Evolutionary conservation across 2,797 vertebrate genomes (phyloP), one percentile per base, ranked within the genome.

Genomic region (Acanthiza pusilla): DNA sequence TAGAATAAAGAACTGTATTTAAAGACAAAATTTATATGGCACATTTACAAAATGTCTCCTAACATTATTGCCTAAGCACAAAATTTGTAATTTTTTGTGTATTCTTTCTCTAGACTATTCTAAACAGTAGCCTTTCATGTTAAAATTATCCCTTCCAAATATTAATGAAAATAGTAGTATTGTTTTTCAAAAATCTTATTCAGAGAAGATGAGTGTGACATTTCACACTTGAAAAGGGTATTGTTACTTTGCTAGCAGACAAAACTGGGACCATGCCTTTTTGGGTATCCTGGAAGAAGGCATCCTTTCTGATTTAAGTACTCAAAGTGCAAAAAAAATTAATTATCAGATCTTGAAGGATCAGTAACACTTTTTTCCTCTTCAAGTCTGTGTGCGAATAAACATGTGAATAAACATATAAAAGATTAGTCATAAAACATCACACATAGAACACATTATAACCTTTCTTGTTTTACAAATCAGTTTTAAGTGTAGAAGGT

Each of bases 81-180:
- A 27, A 79, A 63, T 0, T 0, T 4, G 1, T 11, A 32, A 60
- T 89, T 79, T 62, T 13, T 76, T 65, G 0, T 27, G 14, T 23
- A 29, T 74, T 85, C 13, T 85, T 76, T 76, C 47, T 38, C 73
- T 47, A 61, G n/a, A 68, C 61, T 30, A 47, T 23, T 76, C n/a
- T 40, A 30, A 45, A 48, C 16, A 57, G 16, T 20, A 63, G 22
- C 16, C 13, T 82, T 93, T 82, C 10, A 23, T 30, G 27, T 7
- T 60, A 73, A 91, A 85, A 16, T 71, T 51, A 16, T 36, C 4
- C 4, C 70, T 87, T 91, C 18, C 20, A 82, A 92, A 88, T 54
- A 78, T 47, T 70, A 71, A 22, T 40, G 27, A 66, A 71, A 85
- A 73, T 1, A 61, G 13, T 27, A 61, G 36, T 43, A 65, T 65